Evolutionary conservation across 2,888 invertebrate species (phyloP), one percentile per base, ranked within the genome.

Genomic region (Pimpla rufipes): DNA sequence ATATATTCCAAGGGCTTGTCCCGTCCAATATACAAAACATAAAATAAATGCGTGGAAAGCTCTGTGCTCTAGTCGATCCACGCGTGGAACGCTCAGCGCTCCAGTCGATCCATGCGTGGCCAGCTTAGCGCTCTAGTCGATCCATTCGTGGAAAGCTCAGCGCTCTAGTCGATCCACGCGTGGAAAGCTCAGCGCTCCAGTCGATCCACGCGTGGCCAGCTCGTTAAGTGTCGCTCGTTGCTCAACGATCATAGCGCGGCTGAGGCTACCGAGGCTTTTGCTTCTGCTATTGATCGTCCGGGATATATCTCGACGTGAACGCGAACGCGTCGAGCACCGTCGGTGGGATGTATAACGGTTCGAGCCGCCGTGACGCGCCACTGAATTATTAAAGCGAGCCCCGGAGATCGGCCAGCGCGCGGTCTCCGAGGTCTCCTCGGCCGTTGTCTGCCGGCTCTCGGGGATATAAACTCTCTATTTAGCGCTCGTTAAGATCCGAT

Each of bases 191-290:
- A 35, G n/a, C n/a, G n/a, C n/a, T n/a, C 11, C 11, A 47, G 52
- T n/a, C 52, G 13, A 47, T 37, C 37, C 13, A 23, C 42, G 8
- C 40, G 13, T 57, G 67, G 16, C 29, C 70, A 18, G 67, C 82
- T 79, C 79, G 79, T 83, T 83, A 71, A 75, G 79, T 74, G 70
- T 75, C 75, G 23, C 79, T 83, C 82, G 79, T 79, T 83, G 64
- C 79, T 75, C 74, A 75, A 71, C 50, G 68, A 75, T 40, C 57
- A 55, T 18, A 55, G 42, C 70, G n/a, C 67, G 74, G 37, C 37
- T 66, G 5, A 23, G 13, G 8, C 0, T 64, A 16, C 16, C 7
- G 10, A 57, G 45, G 29, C 45, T 67, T 55, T 42, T 55, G 42
- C 21, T 21, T 23, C 16, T 59, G 59, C 40, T 64, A 45, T 66